Percentiles rank a stretch among this genome's conserved stretches.
phyloP scores from a whole-genome alignment of 2,888 invertebrate species.

The Allacma fusca region DNA sequence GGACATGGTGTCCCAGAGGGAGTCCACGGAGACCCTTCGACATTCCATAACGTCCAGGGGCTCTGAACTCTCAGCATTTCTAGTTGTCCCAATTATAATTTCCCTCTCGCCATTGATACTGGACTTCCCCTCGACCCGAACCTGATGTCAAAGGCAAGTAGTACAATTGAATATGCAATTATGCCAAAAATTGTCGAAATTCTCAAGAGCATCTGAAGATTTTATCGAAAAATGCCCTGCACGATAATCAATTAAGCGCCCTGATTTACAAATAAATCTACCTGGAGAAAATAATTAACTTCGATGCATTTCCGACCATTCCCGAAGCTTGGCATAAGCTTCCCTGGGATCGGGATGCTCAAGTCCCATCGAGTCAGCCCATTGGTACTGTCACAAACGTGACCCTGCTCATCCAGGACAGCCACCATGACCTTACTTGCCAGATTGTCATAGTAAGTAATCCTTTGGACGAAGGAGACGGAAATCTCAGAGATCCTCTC shows the following conservation, averaged over 20 bases:
- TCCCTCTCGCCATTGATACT: neutral
- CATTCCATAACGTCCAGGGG: too few relatives aligned
- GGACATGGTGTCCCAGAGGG: neutral
- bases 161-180: too few relatives aligned
- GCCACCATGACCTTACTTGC: neutral
- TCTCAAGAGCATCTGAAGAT: too few relatives aligned
- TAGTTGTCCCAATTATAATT: neutral
- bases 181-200: too few relatives aligned
- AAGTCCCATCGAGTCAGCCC: neutral
- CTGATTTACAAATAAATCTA: neutral
- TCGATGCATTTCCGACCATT: neutral
- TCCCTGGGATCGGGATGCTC: neutral
- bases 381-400: neutral
- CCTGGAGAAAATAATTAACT: neutral
- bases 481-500: neutral
- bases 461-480: neutral
- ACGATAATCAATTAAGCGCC: too few relatives aligned
- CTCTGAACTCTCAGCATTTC: neutral
- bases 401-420: neutral
- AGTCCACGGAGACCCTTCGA: neutral
- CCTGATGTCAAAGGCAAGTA: too few relatives aligned
- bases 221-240: too few relatives aligned
- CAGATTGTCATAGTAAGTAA: neutral
- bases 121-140: neutral
- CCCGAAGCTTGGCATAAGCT: neutral